phyloP scores from a whole-genome alignment of 1,140 invertebrate species.

The Oedothorax gibbosus region DNA sequence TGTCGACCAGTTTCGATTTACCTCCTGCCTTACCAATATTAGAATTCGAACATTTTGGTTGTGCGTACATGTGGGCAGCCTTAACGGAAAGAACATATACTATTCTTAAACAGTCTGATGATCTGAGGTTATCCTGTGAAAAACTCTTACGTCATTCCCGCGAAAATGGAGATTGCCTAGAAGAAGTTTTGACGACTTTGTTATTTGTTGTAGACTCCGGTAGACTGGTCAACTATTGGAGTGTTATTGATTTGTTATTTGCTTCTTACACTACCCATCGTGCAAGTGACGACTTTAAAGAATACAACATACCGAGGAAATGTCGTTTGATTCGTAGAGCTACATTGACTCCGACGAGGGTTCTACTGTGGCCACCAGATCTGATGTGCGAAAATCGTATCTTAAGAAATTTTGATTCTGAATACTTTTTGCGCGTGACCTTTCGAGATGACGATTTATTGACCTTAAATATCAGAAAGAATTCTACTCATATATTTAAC shows the following conservation, averaged over 20 bases:
- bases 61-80: slow-evolving; percentile 23
- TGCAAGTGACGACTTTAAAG: not conserved
- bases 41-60: slow-evolving; percentile 14
- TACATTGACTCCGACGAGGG: slow-evolving; percentile 59
- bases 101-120: slow-evolving; percentile 1
- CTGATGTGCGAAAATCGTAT: slow-evolving; percentile 56
- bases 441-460: slow-evolving; percentile 60
- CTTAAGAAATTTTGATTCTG: slow-evolving; percentile 55
- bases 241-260: slow-evolving; percentile 6
- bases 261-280: not conserved
- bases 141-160: not conserved
- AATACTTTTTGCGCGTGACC: slow-evolving; percentile 59
- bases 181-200: slow-evolving; percentile 1
- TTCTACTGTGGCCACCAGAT: slow-evolving; percentile 57
- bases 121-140: not conserved
- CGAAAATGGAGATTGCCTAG: not conserved
- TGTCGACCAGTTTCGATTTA: not conserved
- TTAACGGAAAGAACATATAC: slow-evolving; percentile 2
- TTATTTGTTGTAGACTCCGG: slow-evolving; percentile 30
- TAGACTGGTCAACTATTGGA: slow-evolving; percentile 11
- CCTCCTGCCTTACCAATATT: not conserved
- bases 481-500: not conserved
- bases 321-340: slow-evolving; percentile 42
- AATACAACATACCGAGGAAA: not conserved
- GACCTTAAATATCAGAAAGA: slow-evolving; percentile 34